phyloP scores from a whole-genome alignment of 1,140 invertebrate species.

The Adelges cooleyi region DNA sequence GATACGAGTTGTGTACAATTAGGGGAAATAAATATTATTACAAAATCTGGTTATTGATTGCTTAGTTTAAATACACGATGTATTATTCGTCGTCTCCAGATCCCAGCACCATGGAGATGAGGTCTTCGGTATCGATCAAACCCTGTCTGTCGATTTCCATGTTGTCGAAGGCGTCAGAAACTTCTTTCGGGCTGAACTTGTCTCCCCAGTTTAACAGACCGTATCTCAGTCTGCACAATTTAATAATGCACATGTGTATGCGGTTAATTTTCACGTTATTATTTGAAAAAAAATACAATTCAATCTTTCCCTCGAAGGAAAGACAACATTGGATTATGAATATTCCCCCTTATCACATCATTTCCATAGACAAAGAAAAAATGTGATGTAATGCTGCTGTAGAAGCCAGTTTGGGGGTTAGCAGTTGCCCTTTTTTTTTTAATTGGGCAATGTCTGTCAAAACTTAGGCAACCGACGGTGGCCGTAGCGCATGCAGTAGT shows the following conservation, averaged over 20 bases:
- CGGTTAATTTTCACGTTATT: neutral
- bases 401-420: no score
- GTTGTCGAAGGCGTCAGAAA: constrained; percentile 89
- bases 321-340: neutral
- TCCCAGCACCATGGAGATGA: constrained; percentile 39
- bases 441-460: no score
- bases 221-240: constrained; percentile 88
- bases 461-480: no score
- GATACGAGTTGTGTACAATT: constrained; percentile 1
- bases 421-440: no score
- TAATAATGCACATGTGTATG: no score
- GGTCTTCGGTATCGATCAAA: constrained; percentile 78
- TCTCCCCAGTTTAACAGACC: constrained; percentile 92
- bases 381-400: no score
- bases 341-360: neutral
- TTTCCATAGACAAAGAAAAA: no score
- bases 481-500: no score
- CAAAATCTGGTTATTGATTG: constrained; percentile 26
- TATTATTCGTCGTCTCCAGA: constrained; percentile 34
- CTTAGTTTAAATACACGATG: constrained; percentile 4
- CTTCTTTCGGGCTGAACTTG: constrained; percentile 85
- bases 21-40: constrained; percentile 10
- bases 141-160: constrained; percentile 88
- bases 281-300: neutral
- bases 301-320: no score